These are phyloP conservation scores for Lacanobia oleracea DNA, from an alignment of 2,888 invertebrate species.

Conservation along the genomic window DNA sequence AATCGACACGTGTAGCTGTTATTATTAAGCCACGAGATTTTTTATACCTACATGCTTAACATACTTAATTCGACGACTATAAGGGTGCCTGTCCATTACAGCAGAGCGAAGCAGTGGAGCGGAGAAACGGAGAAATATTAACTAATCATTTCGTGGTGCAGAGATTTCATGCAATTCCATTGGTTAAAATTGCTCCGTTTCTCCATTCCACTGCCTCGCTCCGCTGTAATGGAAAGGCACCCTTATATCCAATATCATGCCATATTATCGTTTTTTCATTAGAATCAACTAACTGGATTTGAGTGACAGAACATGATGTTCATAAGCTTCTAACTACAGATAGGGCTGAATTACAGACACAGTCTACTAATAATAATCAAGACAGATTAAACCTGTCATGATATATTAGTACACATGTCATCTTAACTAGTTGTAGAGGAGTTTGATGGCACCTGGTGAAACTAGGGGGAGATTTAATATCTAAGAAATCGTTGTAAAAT, in stretches of 20 bases:
- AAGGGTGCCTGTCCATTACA: too few relatives aligned
- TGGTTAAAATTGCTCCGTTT: too few relatives aligned
- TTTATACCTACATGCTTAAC: too few relatives aligned
- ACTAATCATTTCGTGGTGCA: too few relatives aligned
- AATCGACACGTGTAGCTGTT: too few relatives aligned
- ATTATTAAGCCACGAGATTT: too few relatives aligned
- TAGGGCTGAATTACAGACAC: not conserved
- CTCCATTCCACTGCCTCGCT: too few relatives aligned
- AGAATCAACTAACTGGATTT: not conserved
- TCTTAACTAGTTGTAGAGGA: not conserved
- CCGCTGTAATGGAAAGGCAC: too few relatives aligned
- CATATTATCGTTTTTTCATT: not conserved
- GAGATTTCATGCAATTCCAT: too few relatives aligned
- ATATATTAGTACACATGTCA: constrained; percentile 26
- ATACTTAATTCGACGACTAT: not conserved
- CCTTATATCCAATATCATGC: not conserved
- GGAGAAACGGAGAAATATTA: too few relatives aligned
- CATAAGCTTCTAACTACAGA: not conserved
- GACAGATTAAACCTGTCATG: constrained; percentile 28
- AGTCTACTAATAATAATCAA: constrained; percentile 40
- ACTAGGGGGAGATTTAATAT: not conserved
- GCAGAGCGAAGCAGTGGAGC: too few relatives aligned
- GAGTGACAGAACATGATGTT: constrained; percentile 1
- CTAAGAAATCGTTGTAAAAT: not conserved
- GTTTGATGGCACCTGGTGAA: constrained; percentile 10